Conservation (phyloP, 2,888 invertebrate genomes). For the Macaria liturata region DNA sequence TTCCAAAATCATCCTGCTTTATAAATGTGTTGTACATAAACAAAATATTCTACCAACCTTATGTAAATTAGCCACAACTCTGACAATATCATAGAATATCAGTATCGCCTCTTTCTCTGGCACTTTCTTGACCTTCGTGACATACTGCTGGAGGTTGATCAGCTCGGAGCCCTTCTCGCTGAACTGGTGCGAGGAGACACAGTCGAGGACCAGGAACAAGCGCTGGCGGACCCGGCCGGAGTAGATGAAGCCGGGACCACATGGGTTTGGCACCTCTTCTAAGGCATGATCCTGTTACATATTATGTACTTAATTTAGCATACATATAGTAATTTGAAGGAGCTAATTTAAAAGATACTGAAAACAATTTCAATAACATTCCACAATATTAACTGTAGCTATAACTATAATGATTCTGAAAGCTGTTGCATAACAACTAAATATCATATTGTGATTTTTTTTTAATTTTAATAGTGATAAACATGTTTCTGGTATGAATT, state of each 20-base stretch:
- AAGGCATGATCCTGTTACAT: slow-evolving; percentile 85
- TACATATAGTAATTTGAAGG: no score
- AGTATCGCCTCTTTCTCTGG: slow-evolving; percentile 88
- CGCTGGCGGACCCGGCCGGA: slow-evolving; percentile 84
- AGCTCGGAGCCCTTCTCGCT: slow-evolving; percentile 81
- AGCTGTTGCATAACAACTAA: no score
- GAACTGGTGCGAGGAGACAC: slow-evolving; percentile 87
- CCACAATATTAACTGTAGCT: no score
- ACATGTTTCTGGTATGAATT: no score
- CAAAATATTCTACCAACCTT: slow-evolving; percentile 70
- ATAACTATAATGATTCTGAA: no score
- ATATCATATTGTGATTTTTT: no score
- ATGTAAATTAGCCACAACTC: slow-evolving; percentile 89
- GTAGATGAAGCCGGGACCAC: slow-evolving; percentile 76
- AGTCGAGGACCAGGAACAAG: slow-evolving; percentile 88
- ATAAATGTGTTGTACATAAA: no score
- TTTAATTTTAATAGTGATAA: no score
- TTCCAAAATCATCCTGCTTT: no score
- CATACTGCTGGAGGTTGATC: slow-evolving; percentile 89
- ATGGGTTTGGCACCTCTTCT: slow-evolving; percentile 83
- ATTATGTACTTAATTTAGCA: no score
- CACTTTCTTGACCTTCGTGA: slow-evolving; percentile 89
- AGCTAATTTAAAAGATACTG: no score
- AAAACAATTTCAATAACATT: no score
- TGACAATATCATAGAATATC: slow-evolving; percentile 89